Percentiles rank a stretch among this genome's conserved stretches.
These are phyloP conservation scores for Leptinotarsa undecemlineata DNA, from an alignment of 1,140 invertebrate genomes.

Conservation along the genomic window DNA sequence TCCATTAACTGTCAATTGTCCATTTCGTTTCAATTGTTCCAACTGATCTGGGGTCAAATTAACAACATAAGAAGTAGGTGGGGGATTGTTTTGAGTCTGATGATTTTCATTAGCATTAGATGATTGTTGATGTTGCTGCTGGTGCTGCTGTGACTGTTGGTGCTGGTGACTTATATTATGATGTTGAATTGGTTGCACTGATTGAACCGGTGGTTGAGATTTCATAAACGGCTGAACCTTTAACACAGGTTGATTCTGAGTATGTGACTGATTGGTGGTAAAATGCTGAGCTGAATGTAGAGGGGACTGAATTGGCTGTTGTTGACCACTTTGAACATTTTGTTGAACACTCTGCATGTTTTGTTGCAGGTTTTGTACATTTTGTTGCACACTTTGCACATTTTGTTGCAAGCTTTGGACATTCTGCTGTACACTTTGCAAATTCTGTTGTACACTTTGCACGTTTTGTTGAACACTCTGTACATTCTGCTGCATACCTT, in stretches of 20 bases:
- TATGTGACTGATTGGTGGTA: constrained; percentile 37
- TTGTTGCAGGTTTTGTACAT: constrained; percentile 27
- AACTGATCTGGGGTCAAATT: constrained; percentile 55
- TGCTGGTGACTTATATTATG: constrained; percentile 31
- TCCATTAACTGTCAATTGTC: constrained; percentile 54
- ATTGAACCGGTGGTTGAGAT: constrained; percentile 50
- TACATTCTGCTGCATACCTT: constrained; percentile 33
- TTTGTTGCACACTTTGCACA: constrained; percentile 34
- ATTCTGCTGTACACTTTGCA: constrained; percentile 31
- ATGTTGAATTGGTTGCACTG: constrained; percentile 48
- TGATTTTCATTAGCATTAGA: constrained; percentile 29
- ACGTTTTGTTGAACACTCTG: constrained; percentile 32
- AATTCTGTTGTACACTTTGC: constrained; percentile 27
- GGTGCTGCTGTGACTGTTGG: constrained; percentile 39
- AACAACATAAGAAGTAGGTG: constrained; percentile 53
- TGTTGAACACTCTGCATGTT: constrained; percentile 32
- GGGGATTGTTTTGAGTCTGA: constrained; percentile 34
- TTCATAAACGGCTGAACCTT: constrained; percentile 53
- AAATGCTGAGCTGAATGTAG: constrained; percentile 28
- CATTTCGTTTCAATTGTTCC: constrained; percentile 53
- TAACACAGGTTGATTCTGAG: constrained; percentile 46
- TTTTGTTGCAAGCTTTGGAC: constrained; percentile 27
- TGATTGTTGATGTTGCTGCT: constrained; percentile 35
- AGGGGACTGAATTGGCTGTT: constrained; percentile 28
- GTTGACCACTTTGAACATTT: constrained; percentile 22